Conservation (phyloP, 2,113 vertebrate genomes). For the Equus quagga region DNA sequence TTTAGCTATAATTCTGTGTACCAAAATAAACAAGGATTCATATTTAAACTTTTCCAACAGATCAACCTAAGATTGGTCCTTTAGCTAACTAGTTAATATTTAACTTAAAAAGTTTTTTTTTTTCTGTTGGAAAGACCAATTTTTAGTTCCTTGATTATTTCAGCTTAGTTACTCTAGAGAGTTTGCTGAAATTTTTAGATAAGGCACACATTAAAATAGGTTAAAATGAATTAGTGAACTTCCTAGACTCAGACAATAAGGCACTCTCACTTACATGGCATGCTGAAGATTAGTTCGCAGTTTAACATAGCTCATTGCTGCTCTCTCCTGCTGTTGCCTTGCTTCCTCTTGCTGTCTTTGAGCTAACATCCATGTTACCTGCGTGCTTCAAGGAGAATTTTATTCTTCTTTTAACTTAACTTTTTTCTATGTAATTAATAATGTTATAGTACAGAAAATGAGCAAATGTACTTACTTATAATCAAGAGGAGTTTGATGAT, state of each 20-base stretch:
- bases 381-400: slow-evolving; percentile 93
- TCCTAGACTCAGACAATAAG: slow-evolving; percentile 84
- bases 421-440: slow-evolving; percentile 84
- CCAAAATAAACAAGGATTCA: slow-evolving; percentile 83
- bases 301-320: slow-evolving; percentile 98
- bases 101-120: slow-evolving; percentile 50
- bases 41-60: slow-evolving; percentile 82
- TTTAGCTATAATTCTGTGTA: slow-evolving; percentile 77
- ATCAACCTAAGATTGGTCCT: slow-evolving; percentile 71
- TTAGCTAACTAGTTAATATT: slow-evolving; percentile 76
- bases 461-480: slow-evolving; percentile 94
- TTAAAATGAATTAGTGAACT: slow-evolving; percentile 84
- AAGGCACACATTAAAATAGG: slow-evolving; percentile 81
- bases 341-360: slow-evolving; percentile 97
- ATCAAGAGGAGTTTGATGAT: slow-evolving; percentile 96
- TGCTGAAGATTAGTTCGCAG: slow-evolving; percentile 99
- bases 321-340: slow-evolving; percentile 98
- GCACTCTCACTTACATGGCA: slow-evolving; percentile 94
- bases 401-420: slow-evolving; percentile 89
- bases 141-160: slow-evolving; percentile 83
- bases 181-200: slow-evolving; percentile 78
- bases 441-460: slow-evolving; percentile 79
- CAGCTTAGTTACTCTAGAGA: slow-evolving; percentile 78
- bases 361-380: slow-evolving; percentile 99
- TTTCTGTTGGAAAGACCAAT: slow-evolving; percentile 81